phyloP scores from a whole-genome alignment of 2,888 invertebrate species.

The Synanthedon tipuliformis region DNA sequence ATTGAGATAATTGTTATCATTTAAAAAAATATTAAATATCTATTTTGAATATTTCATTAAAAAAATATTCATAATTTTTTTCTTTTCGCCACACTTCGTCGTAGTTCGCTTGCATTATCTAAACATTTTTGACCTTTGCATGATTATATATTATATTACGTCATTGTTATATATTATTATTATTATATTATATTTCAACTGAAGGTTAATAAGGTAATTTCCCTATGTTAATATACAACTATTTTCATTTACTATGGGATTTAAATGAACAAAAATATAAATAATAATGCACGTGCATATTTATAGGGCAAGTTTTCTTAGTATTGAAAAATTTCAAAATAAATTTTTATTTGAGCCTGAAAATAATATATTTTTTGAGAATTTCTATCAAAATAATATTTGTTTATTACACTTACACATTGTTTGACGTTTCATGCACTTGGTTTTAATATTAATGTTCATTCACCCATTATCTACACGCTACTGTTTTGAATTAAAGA shows the following conservation, averaged over 20 bases:
- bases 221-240: background rate
- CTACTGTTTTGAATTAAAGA: background rate
- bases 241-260: background rate
- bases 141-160: conserved; percentile 14
- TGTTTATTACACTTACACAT: conserved; percentile 6
- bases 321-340: conserved; percentile 29
- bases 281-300: conserved; percentile 34
- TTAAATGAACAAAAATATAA: background rate
- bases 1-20: background rate
- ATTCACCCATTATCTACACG: background rate
- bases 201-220: background rate
- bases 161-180: no score
- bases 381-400: conserved; percentile 2
- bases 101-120: conserved; percentile 43
- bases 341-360: conserved; percentile 18
- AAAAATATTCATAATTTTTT: conserved; percentile 7
- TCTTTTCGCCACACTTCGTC: conserved; percentile 30
- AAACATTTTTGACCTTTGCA: conserved; percentile 24
- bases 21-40: background rate
- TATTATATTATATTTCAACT: background rate
- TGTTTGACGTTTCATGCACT: conserved; percentile 25
- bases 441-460: conserved; percentile 5
- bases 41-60: background rate
- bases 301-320: conserved; percentile 13
- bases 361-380: background rate